Evolutionary conservation across 2,888 invertebrate genomes (phyloP).

Genomic region (Hermodice carunculata): DNA sequence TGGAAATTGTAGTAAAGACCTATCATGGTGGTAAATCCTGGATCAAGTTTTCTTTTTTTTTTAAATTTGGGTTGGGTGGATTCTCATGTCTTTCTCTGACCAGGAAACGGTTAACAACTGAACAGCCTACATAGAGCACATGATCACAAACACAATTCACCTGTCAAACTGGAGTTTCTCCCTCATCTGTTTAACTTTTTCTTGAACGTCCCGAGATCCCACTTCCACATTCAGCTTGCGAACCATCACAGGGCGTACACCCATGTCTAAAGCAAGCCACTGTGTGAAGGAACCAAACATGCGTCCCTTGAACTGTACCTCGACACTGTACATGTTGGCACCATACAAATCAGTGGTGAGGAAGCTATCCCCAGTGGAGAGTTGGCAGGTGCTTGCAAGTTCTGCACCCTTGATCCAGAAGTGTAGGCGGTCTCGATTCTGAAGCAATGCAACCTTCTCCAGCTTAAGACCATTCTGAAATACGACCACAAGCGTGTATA

Average conservation of each 20-base stretch:
- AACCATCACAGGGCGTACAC: slow-evolving; percentile 52
- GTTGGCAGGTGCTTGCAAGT: slow-evolving; percentile 47
- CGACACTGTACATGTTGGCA: slow-evolving; percentile 36
- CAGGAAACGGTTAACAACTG: too few species aligned
- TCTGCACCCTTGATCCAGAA: slow-evolving; percentile 48
- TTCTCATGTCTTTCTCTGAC: too few species aligned
- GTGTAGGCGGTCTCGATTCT: slow-evolving; percentile 62
- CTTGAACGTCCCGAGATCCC: slow-evolving; percentile 50
- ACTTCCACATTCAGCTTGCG: slow-evolving; percentile 61
- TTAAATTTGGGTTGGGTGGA: too few species aligned
- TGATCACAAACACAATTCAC: slow-evolving; percentile 19
- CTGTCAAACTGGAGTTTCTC: slow-evolving; percentile 56
- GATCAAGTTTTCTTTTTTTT: too few species aligned
- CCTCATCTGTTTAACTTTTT: slow-evolving; percentile 53
- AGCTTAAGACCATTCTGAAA: slow-evolving; percentile 30
- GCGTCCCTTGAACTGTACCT: slow-evolving; percentile 51
- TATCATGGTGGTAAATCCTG: too few species aligned
- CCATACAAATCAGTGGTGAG: slow-evolving; percentile 15
- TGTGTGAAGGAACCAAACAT: slow-evolving; percentile 65
- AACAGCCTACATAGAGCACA: too few species aligned
- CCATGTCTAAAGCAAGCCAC: slow-evolving; percentile 66
- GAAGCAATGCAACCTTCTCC: slow-evolving; percentile 56
- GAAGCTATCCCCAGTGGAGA: slow-evolving; percentile 57
- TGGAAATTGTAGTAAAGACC: too few species aligned
- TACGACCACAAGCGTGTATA: too few species aligned